These are phyloP conservation scores for Parazoanthus darwini DNA, from an alignment of 92 coral and sea anemone genomes.

Conservation along the genomic window DNA sequence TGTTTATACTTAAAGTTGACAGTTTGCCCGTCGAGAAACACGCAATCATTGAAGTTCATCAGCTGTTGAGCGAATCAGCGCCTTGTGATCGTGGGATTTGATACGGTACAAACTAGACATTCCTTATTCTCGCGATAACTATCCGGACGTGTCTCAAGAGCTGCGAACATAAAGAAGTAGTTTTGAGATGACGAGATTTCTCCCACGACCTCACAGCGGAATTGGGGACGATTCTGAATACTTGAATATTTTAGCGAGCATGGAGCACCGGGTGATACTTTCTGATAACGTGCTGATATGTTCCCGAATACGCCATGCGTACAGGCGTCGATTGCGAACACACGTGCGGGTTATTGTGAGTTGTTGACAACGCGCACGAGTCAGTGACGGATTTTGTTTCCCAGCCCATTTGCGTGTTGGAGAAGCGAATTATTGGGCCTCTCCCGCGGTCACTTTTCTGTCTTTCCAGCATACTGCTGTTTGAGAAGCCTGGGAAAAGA, in stretches of 20 bases:
- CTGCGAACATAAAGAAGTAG: conserved; percentile 11
- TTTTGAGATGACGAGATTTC: conserved; percentile 18
- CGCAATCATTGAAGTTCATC: conserved; percentile 64
- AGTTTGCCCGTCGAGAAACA: conserved; percentile 76
- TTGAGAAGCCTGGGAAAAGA: conserved; percentile 43
- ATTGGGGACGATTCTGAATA: neutral
- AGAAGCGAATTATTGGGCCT: neutral
- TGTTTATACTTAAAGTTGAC: conserved; percentile 90
- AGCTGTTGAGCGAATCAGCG: conserved; percentile 30
- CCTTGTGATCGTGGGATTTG: conserved; percentile 1
- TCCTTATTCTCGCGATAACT: conserved; percentile 16
- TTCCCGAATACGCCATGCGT: conserved; percentile 22
- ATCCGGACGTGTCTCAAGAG: neutral
- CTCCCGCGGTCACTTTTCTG: conserved; percentile 38
- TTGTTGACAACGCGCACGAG: conserved; percentile 26
- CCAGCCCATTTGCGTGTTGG: conserved; percentile 22
- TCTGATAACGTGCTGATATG: conserved; percentile 30
- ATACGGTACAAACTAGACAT: neutral
- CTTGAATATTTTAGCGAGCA: conserved; percentile 15
- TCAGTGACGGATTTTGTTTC: neutral
- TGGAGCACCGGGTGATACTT: conserved; percentile 22
- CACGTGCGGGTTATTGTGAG: conserved; percentile 15
- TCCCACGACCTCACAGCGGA: conserved; percentile 33
- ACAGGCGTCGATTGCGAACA: neutral
- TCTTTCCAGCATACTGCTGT: conserved; percentile 35